Conservation (phyloP, 2,888 invertebrate species). For the Lochmaea capreae region DNA sequence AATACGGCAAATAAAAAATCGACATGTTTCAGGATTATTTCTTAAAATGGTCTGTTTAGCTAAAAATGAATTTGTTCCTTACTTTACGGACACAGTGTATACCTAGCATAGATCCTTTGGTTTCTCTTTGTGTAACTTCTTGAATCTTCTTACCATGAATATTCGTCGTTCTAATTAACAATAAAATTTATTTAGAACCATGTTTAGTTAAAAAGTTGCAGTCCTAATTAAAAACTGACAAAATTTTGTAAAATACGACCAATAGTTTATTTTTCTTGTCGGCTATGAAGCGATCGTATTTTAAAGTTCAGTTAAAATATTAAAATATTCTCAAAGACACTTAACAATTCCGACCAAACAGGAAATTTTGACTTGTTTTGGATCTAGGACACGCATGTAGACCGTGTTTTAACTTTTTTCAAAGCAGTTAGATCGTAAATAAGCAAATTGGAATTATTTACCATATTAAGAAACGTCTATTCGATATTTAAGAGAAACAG, state of each 20-base stretch:
- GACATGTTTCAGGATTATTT: too few relatives aligned
- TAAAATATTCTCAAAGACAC: too few relatives aligned
- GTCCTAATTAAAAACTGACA: background rate
- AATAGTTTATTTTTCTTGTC: background rate
- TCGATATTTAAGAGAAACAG: constrained; percentile 41
- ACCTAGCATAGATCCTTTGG: too few relatives aligned
- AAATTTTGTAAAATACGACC: background rate
- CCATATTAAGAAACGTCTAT: constrained; percentile 11
- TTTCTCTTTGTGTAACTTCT: too few relatives aligned
- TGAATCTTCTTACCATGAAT: too few relatives aligned
- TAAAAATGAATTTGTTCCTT: too few relatives aligned
- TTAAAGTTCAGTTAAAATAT: background rate
- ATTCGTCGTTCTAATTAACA: too few relatives aligned
- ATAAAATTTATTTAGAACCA: too few relatives aligned
- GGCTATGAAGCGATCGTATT: background rate
- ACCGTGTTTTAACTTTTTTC: background rate
- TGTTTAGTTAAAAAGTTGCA: background rate
- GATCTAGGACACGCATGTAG: constrained; percentile 12
- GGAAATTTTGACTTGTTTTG: background rate
- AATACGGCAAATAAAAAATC: too few relatives aligned
- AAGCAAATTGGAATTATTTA: constrained; percentile 6
- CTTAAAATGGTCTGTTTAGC: too few relatives aligned
- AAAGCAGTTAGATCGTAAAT: constrained; percentile 1
- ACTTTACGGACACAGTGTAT: too few relatives aligned
- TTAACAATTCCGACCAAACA: background rate